phyloP scores from a whole-genome alignment of 2,888 invertebrate genomes.

The Protonemura montana region DNA sequence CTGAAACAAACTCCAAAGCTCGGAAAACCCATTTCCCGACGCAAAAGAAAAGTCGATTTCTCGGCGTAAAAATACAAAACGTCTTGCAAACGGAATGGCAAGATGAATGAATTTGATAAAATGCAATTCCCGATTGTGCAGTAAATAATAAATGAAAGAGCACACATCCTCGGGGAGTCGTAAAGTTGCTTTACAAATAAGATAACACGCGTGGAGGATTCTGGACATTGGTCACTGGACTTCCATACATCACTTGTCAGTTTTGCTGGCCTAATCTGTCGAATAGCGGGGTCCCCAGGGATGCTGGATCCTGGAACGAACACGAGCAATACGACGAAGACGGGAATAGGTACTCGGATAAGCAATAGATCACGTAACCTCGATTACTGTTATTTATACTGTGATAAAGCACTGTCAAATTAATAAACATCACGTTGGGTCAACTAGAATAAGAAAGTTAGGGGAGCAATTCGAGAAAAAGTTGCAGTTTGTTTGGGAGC shows the following conservation, averaged over 20 bases:
- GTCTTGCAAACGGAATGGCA: conserved; percentile 1
- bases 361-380: conserved; percentile 17
- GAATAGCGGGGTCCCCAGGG: neutral
- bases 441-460: neutral
- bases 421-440: neutral
- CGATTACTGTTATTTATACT: conserved; percentile 31
- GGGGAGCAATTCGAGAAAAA: neutral
- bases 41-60: neutral
- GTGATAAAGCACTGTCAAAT: conserved; percentile 29
- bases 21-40: neutral
- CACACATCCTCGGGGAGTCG: neutral
- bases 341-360: neutral
- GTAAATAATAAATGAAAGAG: conserved; percentile 40
- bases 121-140: conserved; percentile 35
- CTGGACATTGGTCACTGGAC: conserved; percentile 13
- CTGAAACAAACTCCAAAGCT: neutral
- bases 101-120: conserved; percentile 44
- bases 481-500: neutral
- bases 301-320: neutral
- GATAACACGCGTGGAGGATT: neutral
- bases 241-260: conserved; percentile 13
- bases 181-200: conserved; percentile 14
- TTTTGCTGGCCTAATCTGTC: conserved; percentile 1
- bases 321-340: neutral
- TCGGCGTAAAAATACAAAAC: neutral